Evolutionary conservation across 1,140 invertebrate species (phyloP).

Genomic region (Aphelenchoides besseyi): DNA sequence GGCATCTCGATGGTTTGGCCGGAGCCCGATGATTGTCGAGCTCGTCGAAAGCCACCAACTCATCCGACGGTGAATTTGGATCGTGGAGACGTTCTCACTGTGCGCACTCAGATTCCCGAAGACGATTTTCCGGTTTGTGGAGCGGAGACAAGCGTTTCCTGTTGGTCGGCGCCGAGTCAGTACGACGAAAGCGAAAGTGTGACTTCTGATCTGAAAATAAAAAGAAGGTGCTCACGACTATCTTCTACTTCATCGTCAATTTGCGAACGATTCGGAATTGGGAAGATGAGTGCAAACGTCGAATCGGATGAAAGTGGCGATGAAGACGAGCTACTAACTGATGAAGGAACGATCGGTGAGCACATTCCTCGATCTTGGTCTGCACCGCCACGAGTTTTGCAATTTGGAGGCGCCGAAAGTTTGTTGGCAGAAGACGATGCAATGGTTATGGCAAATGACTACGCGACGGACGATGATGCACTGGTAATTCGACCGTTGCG

Average conservation of each 20-base stretch:
- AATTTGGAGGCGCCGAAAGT: background rate
- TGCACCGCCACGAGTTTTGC: background rate
- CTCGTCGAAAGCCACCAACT: background rate
- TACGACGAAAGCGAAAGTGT: background rate
- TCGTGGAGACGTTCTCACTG: background rate
- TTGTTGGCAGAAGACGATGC: background rate
- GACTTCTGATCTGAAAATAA: background rate
- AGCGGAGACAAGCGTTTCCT: background rate
- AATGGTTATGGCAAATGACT: background rate
- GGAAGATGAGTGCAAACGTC: too few relatives aligned
- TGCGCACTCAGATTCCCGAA: background rate
- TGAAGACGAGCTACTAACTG: background rate
- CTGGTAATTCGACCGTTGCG: background rate
- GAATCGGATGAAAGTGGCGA: background rate
- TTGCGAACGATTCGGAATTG: too few relatives aligned
- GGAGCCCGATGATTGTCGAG: background rate
- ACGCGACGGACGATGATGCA: background rate
- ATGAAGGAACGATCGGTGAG: background rate
- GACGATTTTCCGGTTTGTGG: background rate
- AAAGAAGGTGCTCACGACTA: background rate
- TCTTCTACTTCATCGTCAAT: background rate
- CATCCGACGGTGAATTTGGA: slow-evolving; percentile 2
- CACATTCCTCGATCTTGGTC: slow-evolving; percentile 2
- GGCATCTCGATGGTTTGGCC: slow-evolving; percentile 5
- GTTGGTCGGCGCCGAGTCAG: background rate